A percentile compares a stretch with the other conserved stretches of the same genome.
phyloP scores from a whole-genome alignment of 2,888 invertebrate genomes.

The Hecatera dysodea region DNA sequence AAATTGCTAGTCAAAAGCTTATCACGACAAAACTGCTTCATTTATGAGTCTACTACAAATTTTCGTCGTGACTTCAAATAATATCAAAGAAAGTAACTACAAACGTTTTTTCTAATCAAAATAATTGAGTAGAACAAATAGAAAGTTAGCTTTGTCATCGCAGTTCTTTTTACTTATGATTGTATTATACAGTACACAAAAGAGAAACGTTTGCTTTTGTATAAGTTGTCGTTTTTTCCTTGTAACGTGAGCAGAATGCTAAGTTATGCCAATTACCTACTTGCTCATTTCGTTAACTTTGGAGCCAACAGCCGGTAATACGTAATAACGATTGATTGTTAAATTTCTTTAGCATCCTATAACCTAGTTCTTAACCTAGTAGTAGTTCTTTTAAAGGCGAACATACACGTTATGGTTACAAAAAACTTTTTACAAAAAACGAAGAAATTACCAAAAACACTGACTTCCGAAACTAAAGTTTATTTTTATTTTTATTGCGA shows the following conservation, averaged over 20 bases:
- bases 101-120: conserved; percentile 58
- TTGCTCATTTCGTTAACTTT: conserved; percentile 21
- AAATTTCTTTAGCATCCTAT: conserved; percentile 3
- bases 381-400: neutral
- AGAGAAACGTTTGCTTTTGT: conserved; percentile 45
- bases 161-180: conserved; percentile 53
- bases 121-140: conserved; percentile 54
- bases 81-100: conserved; percentile 35
- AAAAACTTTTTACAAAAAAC: too few relatives aligned
- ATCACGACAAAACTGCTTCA: conserved; percentile 1
- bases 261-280: conserved; percentile 33
- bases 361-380: neutral
- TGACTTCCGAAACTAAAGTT: too few relatives aligned
- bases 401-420: neutral
- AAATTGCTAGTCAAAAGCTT: neutral
- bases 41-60: conserved; percentile 4
- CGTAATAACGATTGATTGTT: conserved; percentile 39
- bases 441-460: too few relatives aligned
- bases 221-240: conserved; percentile 43
- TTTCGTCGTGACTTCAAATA: conserved; percentile 24
- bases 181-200: conserved; percentile 54
- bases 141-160: conserved; percentile 42
- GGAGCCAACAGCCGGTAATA: conserved; percentile 19
- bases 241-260: conserved; percentile 35
- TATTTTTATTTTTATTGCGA: too few relatives aligned